These are phyloP conservation scores for Acanthoscelides obtectus DNA, from an alignment of 2,888 invertebrate species.

Conservation along the genomic window DNA sequence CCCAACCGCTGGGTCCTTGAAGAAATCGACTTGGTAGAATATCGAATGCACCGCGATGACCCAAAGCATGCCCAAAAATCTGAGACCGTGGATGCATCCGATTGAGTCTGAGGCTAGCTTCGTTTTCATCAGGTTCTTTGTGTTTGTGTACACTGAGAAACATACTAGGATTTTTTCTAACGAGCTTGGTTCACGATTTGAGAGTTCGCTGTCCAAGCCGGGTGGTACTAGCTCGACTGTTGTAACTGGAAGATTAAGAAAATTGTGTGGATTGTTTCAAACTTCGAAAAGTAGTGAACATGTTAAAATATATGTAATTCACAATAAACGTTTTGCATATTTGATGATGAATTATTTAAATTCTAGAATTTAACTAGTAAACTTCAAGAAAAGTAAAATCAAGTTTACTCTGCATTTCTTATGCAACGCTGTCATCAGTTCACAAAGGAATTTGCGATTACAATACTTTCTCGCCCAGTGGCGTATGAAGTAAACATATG, in stretches of 20 bases:
- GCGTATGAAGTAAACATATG: too few species aligned
- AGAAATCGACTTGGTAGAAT: constrained; percentile 44
- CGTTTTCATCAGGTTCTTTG: constrained; percentile 44
- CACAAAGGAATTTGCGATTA: too few species aligned
- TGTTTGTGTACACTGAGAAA: constrained; percentile 52
- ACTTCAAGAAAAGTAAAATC: too few species aligned
- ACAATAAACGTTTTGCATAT: too few species aligned
- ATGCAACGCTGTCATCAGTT: too few species aligned
- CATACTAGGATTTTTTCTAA: constrained; percentile 40
- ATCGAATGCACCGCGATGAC: constrained; percentile 53
- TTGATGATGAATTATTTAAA: too few species aligned
- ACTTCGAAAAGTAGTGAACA: too few species aligned
- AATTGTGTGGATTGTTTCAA: too few species aligned
- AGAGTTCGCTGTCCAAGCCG: constrained; percentile 8
- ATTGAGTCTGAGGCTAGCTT: constrained; percentile 40
- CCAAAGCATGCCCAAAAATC: constrained; percentile 55
- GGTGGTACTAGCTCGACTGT: constrained; percentile 21
- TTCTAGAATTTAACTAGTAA: too few species aligned
- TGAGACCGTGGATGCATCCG: constrained; percentile 49
- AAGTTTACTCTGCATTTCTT: too few species aligned
- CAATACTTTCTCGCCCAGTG: too few species aligned
- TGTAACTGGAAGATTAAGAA: constrained; percentile 15
- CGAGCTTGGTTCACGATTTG: constrained; percentile 11
- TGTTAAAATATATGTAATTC: too few species aligned
- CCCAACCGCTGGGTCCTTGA: constrained; percentile 42